These are phyloP conservation scores for Leptoclinus maculatus DNA, from an alignment of 2,797 vertebrate genomes.

Conservation along the genomic window DNA sequence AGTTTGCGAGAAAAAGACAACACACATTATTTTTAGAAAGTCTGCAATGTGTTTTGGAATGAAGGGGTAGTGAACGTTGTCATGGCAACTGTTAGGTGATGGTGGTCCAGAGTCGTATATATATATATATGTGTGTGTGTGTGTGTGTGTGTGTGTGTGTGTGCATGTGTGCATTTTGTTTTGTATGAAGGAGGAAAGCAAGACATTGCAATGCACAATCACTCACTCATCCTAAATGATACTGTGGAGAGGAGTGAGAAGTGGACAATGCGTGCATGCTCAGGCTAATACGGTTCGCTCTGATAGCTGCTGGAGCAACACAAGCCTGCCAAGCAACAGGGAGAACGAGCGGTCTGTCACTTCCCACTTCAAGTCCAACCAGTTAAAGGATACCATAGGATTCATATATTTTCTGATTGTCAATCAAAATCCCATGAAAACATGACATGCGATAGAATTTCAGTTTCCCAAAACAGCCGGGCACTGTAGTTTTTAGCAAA, in stretches of 20 bases:
- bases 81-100: slow-evolving; percentile 84
- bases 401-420: not conserved
- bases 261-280: slow-evolving; percentile 25
- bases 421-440: not conserved
- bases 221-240: slow-evolving; percentile 52
- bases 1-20: slow-evolving; percentile 64
- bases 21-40: slow-evolving; percentile 85
- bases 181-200: slow-evolving; percentile 54
- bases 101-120: slow-evolving; percentile 52
- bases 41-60: slow-evolving; percentile 83
- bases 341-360: slow-evolving; percentile 19
- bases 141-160: slow-evolving; percentile 20
- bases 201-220: slow-evolving; percentile 43
- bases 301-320: slow-evolving; percentile 27
- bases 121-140: not conserved
- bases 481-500: not conserved
- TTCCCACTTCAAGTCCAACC: not conserved
- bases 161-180: slow-evolving; percentile 50
- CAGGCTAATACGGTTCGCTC: slow-evolving; percentile 57
- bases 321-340: slow-evolving; percentile 38
- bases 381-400: not conserved
- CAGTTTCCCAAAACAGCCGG: not conserved
- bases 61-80: slow-evolving; percentile 77
- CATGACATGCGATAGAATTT: not conserved
- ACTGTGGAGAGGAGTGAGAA: slow-evolving; percentile 21